Evolutionary conservation across 2,888 invertebrate genomes (phyloP).

Genomic region (Halictus quadricinctus): DNA sequence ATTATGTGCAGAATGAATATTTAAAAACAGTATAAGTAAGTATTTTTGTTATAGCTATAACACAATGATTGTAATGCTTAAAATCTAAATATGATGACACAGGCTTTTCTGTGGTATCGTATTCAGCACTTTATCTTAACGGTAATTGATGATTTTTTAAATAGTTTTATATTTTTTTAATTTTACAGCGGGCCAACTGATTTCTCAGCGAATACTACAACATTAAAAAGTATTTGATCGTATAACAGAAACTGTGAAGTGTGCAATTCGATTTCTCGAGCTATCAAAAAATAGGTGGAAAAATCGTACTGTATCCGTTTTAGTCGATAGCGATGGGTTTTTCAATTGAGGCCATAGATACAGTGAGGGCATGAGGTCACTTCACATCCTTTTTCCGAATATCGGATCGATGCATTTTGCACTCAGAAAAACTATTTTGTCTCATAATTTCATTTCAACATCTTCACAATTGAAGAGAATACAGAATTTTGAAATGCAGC

Average conservation of each 20-base stretch:
- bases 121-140: no score
- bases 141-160: no score
- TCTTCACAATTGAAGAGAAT: background rate
- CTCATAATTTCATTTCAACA: background rate
- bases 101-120: no score
- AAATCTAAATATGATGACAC: no score
- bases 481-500: background rate
- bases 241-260: background rate
- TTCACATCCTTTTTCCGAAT: background rate
- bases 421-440: background rate
- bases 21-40: no score
- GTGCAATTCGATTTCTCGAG: background rate
- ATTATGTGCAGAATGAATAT: no score
- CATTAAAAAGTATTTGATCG: background rate
- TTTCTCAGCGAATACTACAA: background rate
- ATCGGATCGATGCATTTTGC: background rate
- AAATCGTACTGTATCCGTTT: conserved; percentile 4
- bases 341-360: background rate
- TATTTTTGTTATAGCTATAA: no score
- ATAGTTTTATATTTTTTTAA: background rate
- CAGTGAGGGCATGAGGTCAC: background rate
- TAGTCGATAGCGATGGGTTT: background rate
- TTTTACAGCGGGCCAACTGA: background rate
- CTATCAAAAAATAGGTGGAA: background rate
- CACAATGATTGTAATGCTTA: no score